phyloP scores from a whole-genome alignment of 2,113 vertebrate genomes.

The Turdus rufiventris region DNA sequence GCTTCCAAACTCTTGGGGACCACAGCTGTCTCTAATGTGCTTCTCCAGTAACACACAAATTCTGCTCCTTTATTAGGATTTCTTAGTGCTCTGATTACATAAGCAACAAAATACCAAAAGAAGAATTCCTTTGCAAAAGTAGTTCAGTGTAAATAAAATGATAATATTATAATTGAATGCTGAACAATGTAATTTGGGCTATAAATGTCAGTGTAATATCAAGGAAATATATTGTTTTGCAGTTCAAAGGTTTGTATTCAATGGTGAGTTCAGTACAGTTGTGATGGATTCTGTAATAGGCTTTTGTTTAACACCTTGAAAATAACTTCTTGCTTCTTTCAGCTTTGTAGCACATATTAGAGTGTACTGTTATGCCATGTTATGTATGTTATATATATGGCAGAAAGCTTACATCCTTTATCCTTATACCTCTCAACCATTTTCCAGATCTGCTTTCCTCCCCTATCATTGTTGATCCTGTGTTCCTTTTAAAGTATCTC shows the following conservation, averaged over 20 bases:
- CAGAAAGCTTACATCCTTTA: background rate
- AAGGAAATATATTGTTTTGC: background rate
- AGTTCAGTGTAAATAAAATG: background rate
- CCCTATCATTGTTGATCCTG: background rate
- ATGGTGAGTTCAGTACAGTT: background rate
- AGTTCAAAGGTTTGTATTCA: background rate
- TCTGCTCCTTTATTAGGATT: background rate
- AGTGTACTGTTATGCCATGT: background rate
- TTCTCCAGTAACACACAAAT: background rate
- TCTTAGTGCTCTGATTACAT: background rate
- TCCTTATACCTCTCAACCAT: background rate
- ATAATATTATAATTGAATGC: background rate
- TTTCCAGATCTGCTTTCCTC: background rate
- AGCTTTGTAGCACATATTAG: background rate
- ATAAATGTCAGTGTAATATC: background rate
- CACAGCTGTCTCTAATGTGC: background rate
- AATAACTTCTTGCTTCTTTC: background rate
- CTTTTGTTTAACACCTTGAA: background rate
- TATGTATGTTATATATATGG: background rate
- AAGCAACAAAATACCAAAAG: background rate
- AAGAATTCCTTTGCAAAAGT: background rate
- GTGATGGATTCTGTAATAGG: background rate
- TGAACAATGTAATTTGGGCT: background rate
- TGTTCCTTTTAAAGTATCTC: background rate
- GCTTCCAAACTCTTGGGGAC: background rate